phyloP scores from a whole-genome alignment of 2,113 vertebrate species.

The Ptyas mucosa region DNA sequence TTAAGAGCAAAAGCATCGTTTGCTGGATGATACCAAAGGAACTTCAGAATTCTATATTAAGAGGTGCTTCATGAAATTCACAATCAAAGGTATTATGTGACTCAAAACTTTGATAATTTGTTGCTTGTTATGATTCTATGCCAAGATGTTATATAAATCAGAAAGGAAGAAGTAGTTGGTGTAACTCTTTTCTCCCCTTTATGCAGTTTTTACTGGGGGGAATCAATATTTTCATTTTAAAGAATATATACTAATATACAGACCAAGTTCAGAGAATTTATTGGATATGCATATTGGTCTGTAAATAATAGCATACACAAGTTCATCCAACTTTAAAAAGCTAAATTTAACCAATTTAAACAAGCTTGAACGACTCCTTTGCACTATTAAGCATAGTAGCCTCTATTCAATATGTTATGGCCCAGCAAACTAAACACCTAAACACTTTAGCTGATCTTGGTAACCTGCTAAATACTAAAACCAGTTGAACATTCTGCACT shows the following conservation, averaged over 20 bases:
- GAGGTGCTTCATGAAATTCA: not conserved
- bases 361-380: not conserved
- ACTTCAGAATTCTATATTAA: not conserved
- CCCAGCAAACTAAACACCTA: not conserved
- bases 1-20: not conserved
- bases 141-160: not conserved
- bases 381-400: not conserved
- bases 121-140: not conserved
- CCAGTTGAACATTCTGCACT: rapidly evolving
- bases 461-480: not conserved
- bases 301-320: not conserved
- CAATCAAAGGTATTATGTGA: not conserved
- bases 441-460: not conserved
- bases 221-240: not conserved
- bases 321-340: not conserved
- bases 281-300: not conserved
- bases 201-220: not conserved
- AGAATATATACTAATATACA: not conserved
- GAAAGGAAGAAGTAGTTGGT: not conserved
- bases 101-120: not conserved
- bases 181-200: not conserved
- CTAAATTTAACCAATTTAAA: not conserved
- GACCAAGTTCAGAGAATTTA: not conserved
- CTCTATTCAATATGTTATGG: not conserved
- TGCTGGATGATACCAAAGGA: not conserved